Evolutionary conservation across 2,888 invertebrate genomes (phyloP).

Genomic region (Mamestra brassicae): DNA sequence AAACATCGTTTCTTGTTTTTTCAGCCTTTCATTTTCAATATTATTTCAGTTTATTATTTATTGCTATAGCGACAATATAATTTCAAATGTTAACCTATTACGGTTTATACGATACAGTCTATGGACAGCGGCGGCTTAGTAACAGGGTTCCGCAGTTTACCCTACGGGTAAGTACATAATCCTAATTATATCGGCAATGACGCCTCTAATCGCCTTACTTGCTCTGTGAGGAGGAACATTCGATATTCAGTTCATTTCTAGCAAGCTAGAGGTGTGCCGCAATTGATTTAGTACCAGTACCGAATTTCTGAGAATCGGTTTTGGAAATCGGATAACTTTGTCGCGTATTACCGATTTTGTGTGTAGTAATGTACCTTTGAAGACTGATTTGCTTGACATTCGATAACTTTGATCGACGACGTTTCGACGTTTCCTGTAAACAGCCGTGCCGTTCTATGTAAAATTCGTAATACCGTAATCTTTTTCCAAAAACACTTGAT

Average conservation of each 20-base stretch:
- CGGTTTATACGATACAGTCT: too few relatives aligned
- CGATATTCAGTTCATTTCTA: conserved; percentile 44
- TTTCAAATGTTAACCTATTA: too few relatives aligned
- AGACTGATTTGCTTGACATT: conserved; percentile 17
- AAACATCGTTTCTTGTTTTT: too few relatives aligned
- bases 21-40: too few relatives aligned
- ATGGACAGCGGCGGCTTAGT: too few relatives aligned
- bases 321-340: conserved; percentile 43
- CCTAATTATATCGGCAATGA: too few relatives aligned
- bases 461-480: not conserved
- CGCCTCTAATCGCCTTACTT: not conserved
- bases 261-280: conserved; percentile 20
- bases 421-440: conserved; percentile 25
- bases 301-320: conserved; percentile 16
- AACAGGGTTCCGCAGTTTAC: too few relatives aligned
- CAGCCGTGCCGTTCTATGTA: not conserved
- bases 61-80: too few relatives aligned
- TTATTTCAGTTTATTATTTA: too few relatives aligned
- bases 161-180: too few relatives aligned
- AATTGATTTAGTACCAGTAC: conserved; percentile 38
- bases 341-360: conserved; percentile 17
- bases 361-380: conserved; percentile 12
- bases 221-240: conserved; percentile 26
- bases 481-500: not conserved
- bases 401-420: conserved; percentile 33